A percentile compares a stretch with the other conserved stretches of the same genome.
Evolutionary conservation across 2,113 vertebrate species (phyloP).

Genomic region (Anser brachyrhynchus): DNA sequence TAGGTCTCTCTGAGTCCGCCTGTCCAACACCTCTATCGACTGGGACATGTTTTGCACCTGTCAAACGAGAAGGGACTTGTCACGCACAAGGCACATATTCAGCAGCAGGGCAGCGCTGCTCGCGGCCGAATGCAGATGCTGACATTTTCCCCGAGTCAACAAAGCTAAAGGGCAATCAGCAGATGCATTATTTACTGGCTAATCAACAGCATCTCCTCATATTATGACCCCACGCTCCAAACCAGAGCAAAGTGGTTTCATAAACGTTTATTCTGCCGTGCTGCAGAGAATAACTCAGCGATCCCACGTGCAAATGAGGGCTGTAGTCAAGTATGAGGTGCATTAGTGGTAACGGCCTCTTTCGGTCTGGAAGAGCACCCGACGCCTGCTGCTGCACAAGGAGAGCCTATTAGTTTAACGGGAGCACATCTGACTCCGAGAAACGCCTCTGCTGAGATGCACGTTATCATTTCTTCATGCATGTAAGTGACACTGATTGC

Average conservation of each 20-base stretch:
- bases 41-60: slow-evolving; percentile 99
- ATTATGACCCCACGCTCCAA: not conserved
- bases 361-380: not conserved
- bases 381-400: accelerated
- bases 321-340: not conserved
- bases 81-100: not conserved
- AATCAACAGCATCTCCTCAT: not conserved
- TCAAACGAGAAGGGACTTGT: not conserved
- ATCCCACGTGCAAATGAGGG: not conserved
- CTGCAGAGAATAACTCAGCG: not conserved
- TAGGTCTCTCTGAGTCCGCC: slow-evolving; percentile 94
- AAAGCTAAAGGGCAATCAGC: not conserved
- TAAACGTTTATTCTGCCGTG: not conserved
- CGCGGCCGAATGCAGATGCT: accelerated
- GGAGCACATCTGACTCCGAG: not conserved
- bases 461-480: not conserved
- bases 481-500: not conserved
- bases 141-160: not conserved
- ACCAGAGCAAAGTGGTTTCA: not conserved
- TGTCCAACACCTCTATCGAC: slow-evolving; percentile 97
- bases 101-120: not conserved
- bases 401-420: not conserved
- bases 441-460: not conserved
- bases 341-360: not conserved
- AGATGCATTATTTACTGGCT: slow-evolving; percentile 23